Evolutionary conservation across 2,888 invertebrate genomes (phyloP), one percentile per base, ranked within the genome.

Genomic region (Andrena fulva): DNA sequence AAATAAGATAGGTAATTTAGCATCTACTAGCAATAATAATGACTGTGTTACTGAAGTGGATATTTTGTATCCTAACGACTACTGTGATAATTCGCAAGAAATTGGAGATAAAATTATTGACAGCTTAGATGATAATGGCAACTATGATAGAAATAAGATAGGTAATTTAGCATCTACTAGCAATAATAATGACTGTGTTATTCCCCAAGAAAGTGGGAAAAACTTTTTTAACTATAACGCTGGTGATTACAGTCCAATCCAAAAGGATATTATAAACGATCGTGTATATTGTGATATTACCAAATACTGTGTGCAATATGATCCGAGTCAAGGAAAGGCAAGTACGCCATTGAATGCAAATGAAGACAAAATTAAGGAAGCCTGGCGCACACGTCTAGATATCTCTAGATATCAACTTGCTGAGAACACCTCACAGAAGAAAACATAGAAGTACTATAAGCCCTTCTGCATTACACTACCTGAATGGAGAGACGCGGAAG

Each of bases 291-390:
- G 50, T 50, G 52, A 20, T 20, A n/a, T 0, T 52, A 52, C 8
- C 20, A 52, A 52, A 52, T 2, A n/a, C 52, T 52, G 20, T 20
- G 20, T 52, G 52, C 52, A 52, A 52, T 52, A 16, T n/a, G 52
- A n/a, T 52, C 52, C 52, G 5, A 52, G 52, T 52, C 52, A 52
- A 52, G 52, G 20, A 52, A n/a, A n/a, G 52, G 20, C 52, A 52
- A 52, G 5, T 6, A 52, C 52, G 7, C 52, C 20, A 52, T n/a
- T 52, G 52, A 52, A 52, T 5, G 52, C 52, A 20, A 52, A 52
- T 52, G 5, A 52, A 52, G 52, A 52, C 2, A 35, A 10, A 35
- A 35, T 35, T 35, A 10, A 35, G 35, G 2, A 35, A 2, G 35
- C 35, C 35, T 35, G 35, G 35, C 35, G 35, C 8, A 35, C 8